Base-by-base conservation (phyloP, 2,888 invertebrate species). In the Lithophane ornitopus region DNA sequence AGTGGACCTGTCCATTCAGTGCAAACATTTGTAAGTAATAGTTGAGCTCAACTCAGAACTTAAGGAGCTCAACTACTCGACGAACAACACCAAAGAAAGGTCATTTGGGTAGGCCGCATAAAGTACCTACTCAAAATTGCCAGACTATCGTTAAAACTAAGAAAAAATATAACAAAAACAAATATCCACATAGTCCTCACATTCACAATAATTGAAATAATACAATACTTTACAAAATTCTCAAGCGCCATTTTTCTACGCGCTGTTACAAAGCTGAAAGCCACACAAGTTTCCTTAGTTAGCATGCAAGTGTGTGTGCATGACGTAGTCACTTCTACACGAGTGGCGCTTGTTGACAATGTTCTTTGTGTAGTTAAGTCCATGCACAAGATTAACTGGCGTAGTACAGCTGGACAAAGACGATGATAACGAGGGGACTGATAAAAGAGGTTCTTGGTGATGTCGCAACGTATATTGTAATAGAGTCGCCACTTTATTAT, bases 291-390 rank as follows among this genome's bases (percentile, higher is more conserved):
- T 49, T 22, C 14, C 14, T 39, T n/a, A 56, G 16, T 62, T 28
- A 16, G 6, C 28, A 12, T 44, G 62, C 66, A 78, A 70, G 56
- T 56, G 62, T 78, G 49, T 34, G 34, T 26, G 22, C 2, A 34
- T 76, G 78, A 78, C 74, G 78, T 12, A 26, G 39, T 22, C 34
- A 8, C 41, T 63, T 46, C 16, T 3, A 78, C 66, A 78, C 14
- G n/a, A 73, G 61, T 28, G 56, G 41, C 61, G 66, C 39, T 67
- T n/a, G 74, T 74, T 66, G 61, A 78, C 78, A 78, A 39, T 49
- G 46, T 49, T 46, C 74, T 78, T 78, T 78, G 78, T 78, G 61
- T 46, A 12, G 44, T 34, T 70, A 46, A 52, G 22, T 46, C 44
- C 16, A 58, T 39, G n/a, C 11, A 70, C 14, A 11, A 58, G 71